These are phyloP conservation scores for Oligia strigilis DNA, from an alignment of 2,888 invertebrate species.

Conservation along the genomic window DNA sequence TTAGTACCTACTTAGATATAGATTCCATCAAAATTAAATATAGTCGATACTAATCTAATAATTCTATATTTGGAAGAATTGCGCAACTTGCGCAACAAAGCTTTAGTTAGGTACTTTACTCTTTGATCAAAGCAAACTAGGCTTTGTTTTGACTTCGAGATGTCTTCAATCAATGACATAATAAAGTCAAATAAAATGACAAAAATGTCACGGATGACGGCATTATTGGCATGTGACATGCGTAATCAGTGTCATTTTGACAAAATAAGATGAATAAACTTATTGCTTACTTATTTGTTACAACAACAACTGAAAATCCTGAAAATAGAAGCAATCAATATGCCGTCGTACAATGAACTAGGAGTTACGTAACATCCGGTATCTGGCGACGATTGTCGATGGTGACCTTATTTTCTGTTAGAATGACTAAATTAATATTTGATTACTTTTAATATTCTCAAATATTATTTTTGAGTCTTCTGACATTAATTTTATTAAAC, in stretches of 20 bases:
- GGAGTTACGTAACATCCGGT: conserved; percentile 62
- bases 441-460: not conserved
- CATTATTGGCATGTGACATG: conserved; percentile 57
- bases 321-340: conserved; percentile 41
- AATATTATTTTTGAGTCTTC: not conserved
- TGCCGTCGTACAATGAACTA: conserved; percentile 44
- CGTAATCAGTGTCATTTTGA: conserved; percentile 46
- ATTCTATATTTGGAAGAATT: conserved; percentile 12
- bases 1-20: not conserved
- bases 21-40: not conserved
- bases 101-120: no score
- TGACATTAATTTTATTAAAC: not conserved
- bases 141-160: conserved; percentile 35
- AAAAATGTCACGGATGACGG: conserved; percentile 57
- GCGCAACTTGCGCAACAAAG: not conserved
- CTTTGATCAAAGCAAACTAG: not conserved
- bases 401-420: conserved; percentile 45
- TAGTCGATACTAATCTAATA: not conserved
- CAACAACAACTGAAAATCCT: conserved; percentile 18
- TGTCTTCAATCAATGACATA: conserved; percentile 40
- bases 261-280: conserved; percentile 1
- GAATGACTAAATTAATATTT: not conserved
- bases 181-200: conserved; percentile 54
- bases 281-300: not conserved
- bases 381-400: conserved; percentile 51